Base-by-base conservation (phyloP, 1,140 invertebrate genomes). In the Pseudachorutes palmiensis region DNA sequence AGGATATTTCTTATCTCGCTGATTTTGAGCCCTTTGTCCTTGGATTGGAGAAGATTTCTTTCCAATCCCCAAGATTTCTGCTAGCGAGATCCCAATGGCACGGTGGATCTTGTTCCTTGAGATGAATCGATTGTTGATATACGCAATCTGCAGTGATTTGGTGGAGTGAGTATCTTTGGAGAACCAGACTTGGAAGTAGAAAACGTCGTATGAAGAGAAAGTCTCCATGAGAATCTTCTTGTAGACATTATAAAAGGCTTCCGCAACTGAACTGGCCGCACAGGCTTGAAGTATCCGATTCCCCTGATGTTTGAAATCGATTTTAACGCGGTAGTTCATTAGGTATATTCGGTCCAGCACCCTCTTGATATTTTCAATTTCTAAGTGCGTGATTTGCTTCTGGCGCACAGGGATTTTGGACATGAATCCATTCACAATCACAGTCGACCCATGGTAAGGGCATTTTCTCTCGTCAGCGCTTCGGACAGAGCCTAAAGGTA, bases 401-500 rank as follows among this genome's bases (percentile, higher is more conserved):
- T 79, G 81, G 69, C 86, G 79, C 29, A 87, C 85, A 31, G 84
- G 83, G 16, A 82, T 73, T 74, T 84, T 86, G 70, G 83, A 81
- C 65, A 87, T 80, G 69, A 87, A 82, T 31, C 83, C 81, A 70
- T 81, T 79, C 30, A 85, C 79, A 65, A 83, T 87, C 2, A 41
- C 36, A 41, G 36, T 41, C 5, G 85, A 86, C 26, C 86, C 86
- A 66, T 76, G 76, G 62, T 82, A 83, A 24, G 84, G 80, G 64
- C 83, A 78, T 19, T 71, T 72, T 2, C 70, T 75, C 51, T 77
- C 69, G 32, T 79, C 74, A 3, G 72, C 61, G 19, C 5, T 9
- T 5, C 19, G 36, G 14, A 78, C 66, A 69, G 69, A 68, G 65
- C 78, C 31, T 72, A n/a, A n/a, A n/a, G 76, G 30, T 75, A 77